Percentiles rank a stretch among this genome's conserved stretches.
phyloP scores from a whole-genome alignment of 2,113 vertebrate species.

The Chloropsis hardwickii region DNA sequence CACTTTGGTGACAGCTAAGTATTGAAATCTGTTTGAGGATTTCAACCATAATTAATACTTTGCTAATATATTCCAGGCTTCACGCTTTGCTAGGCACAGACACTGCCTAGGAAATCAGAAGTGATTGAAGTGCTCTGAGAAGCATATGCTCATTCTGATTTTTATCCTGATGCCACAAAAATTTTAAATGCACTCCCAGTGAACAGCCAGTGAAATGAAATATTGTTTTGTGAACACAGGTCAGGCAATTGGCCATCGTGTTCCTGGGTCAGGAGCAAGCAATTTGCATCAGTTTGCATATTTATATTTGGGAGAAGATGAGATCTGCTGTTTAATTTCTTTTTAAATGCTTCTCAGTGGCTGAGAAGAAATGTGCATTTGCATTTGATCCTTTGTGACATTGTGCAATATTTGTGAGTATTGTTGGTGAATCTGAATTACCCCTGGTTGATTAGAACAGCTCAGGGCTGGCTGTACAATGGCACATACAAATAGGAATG shows the following conservation, averaged over 20 bases:
- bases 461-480: background rate
- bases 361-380: background rate
- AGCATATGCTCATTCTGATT: background rate
- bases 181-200: background rate
- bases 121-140: background rate
- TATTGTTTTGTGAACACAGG: background rate
- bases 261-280: background rate
- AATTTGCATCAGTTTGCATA: background rate
- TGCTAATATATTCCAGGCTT: background rate
- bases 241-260: background rate
- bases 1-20: background rate
- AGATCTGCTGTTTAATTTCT: background rate
- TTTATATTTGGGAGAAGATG: background rate
- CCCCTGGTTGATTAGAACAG: background rate
- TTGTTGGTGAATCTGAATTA: background rate
- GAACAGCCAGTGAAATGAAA: background rate
- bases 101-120: background rate
- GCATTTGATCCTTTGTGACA: background rate
- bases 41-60: constrained; percentile 5
- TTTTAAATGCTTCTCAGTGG: background rate
- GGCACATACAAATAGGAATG: background rate
- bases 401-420: background rate
- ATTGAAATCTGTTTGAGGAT: background rate
- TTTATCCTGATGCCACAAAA: background rate
- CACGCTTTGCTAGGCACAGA: background rate